Conservation (phyloP, 1,140 invertebrate genomes). For the Sinella curviseta region DNA sequence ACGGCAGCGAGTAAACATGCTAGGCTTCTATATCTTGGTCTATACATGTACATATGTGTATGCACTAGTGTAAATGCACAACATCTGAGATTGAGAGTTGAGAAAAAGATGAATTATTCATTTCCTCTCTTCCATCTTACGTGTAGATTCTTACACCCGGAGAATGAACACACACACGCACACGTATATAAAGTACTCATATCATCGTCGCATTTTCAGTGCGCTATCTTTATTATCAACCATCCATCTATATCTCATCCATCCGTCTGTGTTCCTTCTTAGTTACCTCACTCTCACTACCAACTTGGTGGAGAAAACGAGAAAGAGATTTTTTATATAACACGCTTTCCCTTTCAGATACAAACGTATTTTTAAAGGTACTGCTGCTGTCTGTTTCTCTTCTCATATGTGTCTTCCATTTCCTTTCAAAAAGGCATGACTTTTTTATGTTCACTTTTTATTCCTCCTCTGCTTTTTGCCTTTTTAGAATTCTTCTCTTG, state of each 20-base stretch:
- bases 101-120: conserved; percentile 20
- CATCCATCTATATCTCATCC: neutral
- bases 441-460: neutral
- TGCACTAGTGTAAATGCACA: neutral
- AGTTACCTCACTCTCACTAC: neutral
- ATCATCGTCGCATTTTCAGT: neutral
- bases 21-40: neutral
- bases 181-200: too few species aligned
- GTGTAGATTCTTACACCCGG: too few species aligned
- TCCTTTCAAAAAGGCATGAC: neutral
- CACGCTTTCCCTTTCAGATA: too few species aligned
- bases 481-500: neutral
- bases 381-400: too few species aligned
- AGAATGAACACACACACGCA: too few species aligned
- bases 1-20: neutral
- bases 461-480: neutral
- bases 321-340: too few species aligned
- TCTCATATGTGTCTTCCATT: neutral
- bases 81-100: conserved; percentile 13
- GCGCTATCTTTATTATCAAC: conserved; percentile 2
- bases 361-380: neutral
- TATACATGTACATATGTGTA: neutral
- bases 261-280: neutral
- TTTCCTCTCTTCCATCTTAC: neutral
- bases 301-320: neutral